A percentile compares a stretch with the other conserved stretches of the same genome.
Conservation (phyloP, 1,140 invertebrate genomes). For the Philopotamus ludificatus region DNA sequence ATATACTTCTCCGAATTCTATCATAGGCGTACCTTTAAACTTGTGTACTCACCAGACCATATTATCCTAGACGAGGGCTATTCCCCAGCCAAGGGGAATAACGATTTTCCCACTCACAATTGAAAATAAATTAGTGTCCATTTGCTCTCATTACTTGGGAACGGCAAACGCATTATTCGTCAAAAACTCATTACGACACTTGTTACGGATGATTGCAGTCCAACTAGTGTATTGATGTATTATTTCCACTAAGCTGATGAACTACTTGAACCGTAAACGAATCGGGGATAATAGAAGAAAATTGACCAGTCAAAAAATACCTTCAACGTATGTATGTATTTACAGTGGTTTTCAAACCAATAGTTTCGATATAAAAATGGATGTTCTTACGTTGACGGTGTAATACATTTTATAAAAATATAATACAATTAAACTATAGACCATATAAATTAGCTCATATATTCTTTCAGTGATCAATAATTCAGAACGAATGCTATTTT, state of each 20-base stretch:
- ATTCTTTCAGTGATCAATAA: neutral
- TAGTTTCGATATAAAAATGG: too few species aligned
- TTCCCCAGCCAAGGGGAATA: slow-evolving; percentile 6
- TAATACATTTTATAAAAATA: too few species aligned
- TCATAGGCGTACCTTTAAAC: neutral
- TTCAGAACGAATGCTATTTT: neutral
- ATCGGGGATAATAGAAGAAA: too few species aligned
- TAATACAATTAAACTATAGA: too few species aligned
- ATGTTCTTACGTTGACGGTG: too few species aligned
- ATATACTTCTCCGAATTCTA: neutral
- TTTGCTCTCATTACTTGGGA: slow-evolving; percentile 33
- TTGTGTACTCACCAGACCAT: neutral
- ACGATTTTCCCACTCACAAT: slow-evolving; percentile 25
- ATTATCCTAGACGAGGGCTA: neutral
- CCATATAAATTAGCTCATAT: too few species aligned
- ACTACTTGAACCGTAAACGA: too few species aligned
- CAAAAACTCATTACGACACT: slow-evolving; percentile 35
- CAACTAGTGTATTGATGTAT: too few species aligned
- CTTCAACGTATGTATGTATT: too few species aligned
- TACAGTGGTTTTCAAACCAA: too few species aligned
- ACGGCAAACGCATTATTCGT: slow-evolving; percentile 24
- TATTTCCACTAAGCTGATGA: too few species aligned
- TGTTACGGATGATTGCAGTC: slow-evolving; percentile 24
- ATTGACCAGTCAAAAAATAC: too few species aligned
- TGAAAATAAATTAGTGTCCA: slow-evolving; percentile 38